Evolutionary conservation across 2,888 invertebrate species (phyloP).

Genomic region (Rhingia rostrata): DNA sequence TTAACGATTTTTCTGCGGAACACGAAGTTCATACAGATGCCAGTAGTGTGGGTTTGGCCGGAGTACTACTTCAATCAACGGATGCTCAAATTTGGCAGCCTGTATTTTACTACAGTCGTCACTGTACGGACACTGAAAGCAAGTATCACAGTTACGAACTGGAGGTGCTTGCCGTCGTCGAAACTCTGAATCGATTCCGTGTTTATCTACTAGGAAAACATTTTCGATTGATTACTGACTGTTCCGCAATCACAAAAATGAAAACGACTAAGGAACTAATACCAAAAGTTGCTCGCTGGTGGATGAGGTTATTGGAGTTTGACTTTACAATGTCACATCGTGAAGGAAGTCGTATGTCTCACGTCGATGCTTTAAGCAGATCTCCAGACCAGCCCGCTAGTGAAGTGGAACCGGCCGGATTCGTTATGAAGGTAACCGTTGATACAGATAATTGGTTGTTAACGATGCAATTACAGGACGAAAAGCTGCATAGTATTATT

Average conservation of each 20-base stretch:
- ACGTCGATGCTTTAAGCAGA: slow-evolving; percentile 42
- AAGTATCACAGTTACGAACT: slow-evolving; percentile 27
- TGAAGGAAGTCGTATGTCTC: slow-evolving; percentile 26
- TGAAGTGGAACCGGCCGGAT: slow-evolving; percentile 14
- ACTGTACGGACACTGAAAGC: slow-evolving; percentile 14
- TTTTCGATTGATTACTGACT: slow-evolving; percentile 54
- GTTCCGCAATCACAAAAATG: slow-evolving; percentile 16
- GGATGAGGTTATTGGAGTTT: slow-evolving; percentile 68
- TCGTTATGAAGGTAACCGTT: slow-evolving; percentile 22
- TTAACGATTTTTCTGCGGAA: background rate
- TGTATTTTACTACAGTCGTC: slow-evolving; percentile 26
- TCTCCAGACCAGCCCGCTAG: slow-evolving; percentile 27
- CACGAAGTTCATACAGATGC: slow-evolving; percentile 24
- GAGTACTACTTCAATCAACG: slow-evolving; percentile 18
- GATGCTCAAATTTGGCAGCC: background rate
- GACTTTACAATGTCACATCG: slow-evolving; percentile 70
- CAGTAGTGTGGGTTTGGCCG: slow-evolving; percentile 10
- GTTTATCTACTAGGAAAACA: slow-evolving; percentile 66
- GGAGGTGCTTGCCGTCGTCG: slow-evolving; percentile 32
- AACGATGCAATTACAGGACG: slow-evolving; percentile 70
- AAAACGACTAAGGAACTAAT: slow-evolving; percentile 34
- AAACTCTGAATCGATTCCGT: slow-evolving; percentile 56
- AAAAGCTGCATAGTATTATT: slow-evolving; percentile 34
- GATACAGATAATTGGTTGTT: slow-evolving; percentile 68
- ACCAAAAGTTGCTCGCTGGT: slow-evolving; percentile 75